phyloP scores from a whole-genome alignment of 2,888 invertebrate species.

The Lobophora halterata region DNA sequence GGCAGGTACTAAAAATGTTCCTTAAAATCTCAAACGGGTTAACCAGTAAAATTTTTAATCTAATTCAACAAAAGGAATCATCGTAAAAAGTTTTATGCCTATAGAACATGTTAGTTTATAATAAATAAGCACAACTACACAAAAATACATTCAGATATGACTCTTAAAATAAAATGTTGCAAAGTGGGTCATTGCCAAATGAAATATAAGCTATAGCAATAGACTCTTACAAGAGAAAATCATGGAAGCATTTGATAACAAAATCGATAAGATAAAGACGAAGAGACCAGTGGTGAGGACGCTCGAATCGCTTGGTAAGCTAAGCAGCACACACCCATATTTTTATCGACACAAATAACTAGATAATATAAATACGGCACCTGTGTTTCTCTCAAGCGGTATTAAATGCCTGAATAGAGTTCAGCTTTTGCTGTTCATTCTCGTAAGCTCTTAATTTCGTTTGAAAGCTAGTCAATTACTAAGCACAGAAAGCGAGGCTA shows the following conservation, averaged over 20 bases:
- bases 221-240: slow-evolving; percentile 4
- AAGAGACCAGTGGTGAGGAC: slow-evolving; percentile 19
- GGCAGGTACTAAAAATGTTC: slow-evolving; percentile 30
- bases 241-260: slow-evolving; percentile 19
- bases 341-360: slow-evolving; percentile 11
- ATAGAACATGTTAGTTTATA: not conserved
- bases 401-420: no score
- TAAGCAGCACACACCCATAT: not conserved
- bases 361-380: no score
- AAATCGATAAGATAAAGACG: slow-evolving; percentile 29
- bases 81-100: slow-evolving; percentile 26
- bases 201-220: slow-evolving; percentile 4
- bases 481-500: no score
- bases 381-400: no score
- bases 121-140: not conserved
- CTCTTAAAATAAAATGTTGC: slow-evolving; percentile 1
- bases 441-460: no score
- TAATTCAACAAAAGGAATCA: slow-evolving; percentile 32
- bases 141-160: slow-evolving; percentile 1
- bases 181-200: slow-evolving; percentile 9
- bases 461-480: no score
- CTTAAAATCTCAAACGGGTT: slow-evolving; percentile 19
- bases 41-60: slow-evolving; percentile 33
- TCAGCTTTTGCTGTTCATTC: no score
- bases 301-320: slow-evolving; percentile 17